phyloP scores from a whole-genome alignment of 2,888 invertebrate genomes.

The Encarsia formosa region DNA sequence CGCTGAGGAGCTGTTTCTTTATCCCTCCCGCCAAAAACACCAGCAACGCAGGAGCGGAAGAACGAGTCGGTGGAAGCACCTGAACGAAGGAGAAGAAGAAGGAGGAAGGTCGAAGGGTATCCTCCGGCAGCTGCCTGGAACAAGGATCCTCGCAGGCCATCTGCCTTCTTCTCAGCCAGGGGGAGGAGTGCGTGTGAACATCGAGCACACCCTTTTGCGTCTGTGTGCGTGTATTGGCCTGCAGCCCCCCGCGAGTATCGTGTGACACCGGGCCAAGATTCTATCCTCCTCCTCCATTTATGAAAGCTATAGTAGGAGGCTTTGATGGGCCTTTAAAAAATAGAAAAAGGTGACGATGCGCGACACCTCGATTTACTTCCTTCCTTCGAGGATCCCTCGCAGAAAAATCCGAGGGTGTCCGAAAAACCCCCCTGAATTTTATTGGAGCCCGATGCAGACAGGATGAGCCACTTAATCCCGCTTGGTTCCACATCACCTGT shows the following conservation, averaged over 20 bases:
- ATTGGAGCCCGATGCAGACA: slow-evolving; percentile 9
- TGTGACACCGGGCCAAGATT: slow-evolving; percentile 24
- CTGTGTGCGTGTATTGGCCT: not conserved
- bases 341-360: not conserved
- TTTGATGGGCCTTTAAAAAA: no score
- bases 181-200: not conserved
- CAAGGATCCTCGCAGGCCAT: slow-evolving; percentile 36
- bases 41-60: no score
- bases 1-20: no score
- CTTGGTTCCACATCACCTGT: slow-evolving; percentile 28
- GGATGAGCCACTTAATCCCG: slow-evolving; percentile 28
- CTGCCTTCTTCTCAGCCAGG: no score
- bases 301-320: no score
- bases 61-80: no score
- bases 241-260: slow-evolving; percentile 30
- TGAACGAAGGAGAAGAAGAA: not conserved
- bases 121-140: slow-evolving; percentile 12
- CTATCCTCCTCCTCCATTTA: slow-evolving; percentile 16
- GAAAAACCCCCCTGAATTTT: not conserved
- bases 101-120: slow-evolving; percentile 12
- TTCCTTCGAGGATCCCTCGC: not conserved
- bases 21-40: no score
- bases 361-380: not conserved
- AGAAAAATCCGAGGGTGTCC: not conserved
- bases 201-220: not conserved